phyloP scores from a whole-genome alignment of 2,113 vertebrate genomes.

The Garra rufa region DNA sequence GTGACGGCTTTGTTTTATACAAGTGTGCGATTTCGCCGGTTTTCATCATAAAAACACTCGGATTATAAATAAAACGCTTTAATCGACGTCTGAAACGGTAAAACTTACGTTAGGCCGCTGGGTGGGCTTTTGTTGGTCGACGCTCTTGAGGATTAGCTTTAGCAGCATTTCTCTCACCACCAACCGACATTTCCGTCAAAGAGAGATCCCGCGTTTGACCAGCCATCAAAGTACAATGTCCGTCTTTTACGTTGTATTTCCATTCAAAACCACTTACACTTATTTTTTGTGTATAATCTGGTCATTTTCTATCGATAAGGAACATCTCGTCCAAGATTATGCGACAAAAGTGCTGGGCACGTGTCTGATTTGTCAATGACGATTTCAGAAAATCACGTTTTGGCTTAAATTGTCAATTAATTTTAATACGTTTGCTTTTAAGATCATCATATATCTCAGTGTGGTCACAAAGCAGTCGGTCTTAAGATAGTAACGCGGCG shows the following conservation, averaged over 20 bases:
- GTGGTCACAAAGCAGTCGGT: not conserved
- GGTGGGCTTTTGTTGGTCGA: not conserved
- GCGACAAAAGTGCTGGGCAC: slow-evolving; percentile 32
- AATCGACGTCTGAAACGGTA: not conserved
- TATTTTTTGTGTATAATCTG: not conserved
- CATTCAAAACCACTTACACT: not conserved
- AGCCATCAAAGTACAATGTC: no score
- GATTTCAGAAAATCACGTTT: not conserved
- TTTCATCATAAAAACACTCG: not conserved
- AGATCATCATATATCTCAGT: not conserved
- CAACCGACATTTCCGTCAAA: slow-evolving; percentile 32
- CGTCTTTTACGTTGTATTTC: not conserved
- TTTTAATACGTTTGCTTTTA: no score
- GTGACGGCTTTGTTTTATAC: not conserved
- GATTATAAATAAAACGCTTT: not conserved
- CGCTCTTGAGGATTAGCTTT: slow-evolving; percentile 34
- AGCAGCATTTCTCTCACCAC: not conserved
- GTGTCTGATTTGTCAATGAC: slow-evolving; percentile 2
- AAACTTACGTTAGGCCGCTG: not conserved
- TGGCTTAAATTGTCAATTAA: no score
- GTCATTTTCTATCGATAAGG: not conserved
- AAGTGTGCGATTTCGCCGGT: not conserved
- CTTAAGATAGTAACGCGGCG: not conserved
- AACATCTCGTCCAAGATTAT: not conserved
- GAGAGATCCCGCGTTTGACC: not conserved